Evolutionary conservation across 2,797 vertebrate genomes (phyloP).

Genomic region (Hapalemur alaotrensis): DNA sequence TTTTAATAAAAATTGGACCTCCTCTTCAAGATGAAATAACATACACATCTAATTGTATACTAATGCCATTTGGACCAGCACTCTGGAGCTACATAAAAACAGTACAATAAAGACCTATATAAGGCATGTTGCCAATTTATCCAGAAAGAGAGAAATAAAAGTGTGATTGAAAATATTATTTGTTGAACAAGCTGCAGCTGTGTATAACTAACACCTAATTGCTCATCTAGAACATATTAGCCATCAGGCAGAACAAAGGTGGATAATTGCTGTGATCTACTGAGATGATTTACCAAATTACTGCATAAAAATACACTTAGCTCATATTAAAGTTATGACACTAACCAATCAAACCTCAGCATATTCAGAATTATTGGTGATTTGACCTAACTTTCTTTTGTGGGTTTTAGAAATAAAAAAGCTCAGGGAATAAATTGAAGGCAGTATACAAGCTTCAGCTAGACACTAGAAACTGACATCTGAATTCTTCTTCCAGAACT

Average conservation of each 20-base stretch:
- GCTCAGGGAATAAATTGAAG: background rate
- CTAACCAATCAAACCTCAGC: background rate
- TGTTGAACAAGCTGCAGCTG: conserved; percentile 12
- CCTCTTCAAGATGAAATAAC: background rate
- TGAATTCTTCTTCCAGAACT: background rate
- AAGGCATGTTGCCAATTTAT: background rate
- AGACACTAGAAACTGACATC: background rate
- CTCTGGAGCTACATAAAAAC: background rate
- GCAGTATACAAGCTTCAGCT: background rate
- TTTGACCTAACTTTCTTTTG: background rate
- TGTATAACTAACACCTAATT: conserved; percentile 30
- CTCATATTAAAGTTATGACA: conserved; percentile 45
- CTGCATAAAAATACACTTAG: conserved; percentile 29
- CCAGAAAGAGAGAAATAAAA: background rate
- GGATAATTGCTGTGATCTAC: conserved; percentile 54
- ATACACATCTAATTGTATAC: background rate
- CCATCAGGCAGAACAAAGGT: conserved; percentile 46
- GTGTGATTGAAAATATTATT: conserved; percentile 9
- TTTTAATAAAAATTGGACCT: background rate
- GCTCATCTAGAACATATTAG: conserved; percentile 32
- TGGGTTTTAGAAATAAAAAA: background rate
- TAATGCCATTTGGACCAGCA: background rate
- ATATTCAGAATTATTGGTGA: background rate
- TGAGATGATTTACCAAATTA: conserved; percentile 46
- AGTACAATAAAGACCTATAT: background rate